A percentile compares a stretch with the other conserved stretches of the same genome.
Evolutionary conservation across 2,113 vertebrate genomes (phyloP).

Genomic region (Acanthisitta chloris): DNA sequence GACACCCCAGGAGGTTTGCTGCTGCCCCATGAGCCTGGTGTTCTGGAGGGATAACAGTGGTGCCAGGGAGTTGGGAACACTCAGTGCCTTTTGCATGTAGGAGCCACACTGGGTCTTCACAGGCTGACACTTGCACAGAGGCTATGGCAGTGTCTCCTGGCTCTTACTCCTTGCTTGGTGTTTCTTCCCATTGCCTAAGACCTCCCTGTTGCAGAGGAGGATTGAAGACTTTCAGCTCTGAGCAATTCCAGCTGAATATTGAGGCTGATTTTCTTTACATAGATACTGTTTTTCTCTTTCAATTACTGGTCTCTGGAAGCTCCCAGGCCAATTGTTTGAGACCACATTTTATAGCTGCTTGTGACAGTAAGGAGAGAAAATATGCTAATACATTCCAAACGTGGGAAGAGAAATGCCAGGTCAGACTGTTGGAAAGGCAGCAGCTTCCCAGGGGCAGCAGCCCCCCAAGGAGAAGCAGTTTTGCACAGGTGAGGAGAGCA

Average conservation of each 20-base stretch:
- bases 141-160: background rate
- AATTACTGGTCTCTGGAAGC: background rate
- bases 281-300: background rate
- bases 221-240: background rate
- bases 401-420: background rate
- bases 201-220: background rate
- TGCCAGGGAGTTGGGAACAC: background rate
- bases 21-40: accelerated
- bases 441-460: background rate
- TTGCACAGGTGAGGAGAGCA: background rate
- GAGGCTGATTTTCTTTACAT: constrained; percentile 15
- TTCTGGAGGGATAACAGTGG: background rate
- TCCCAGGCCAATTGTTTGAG: constrained; percentile 42
- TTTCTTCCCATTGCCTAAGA: background rate
- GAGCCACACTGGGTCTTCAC: background rate
- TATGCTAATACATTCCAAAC: background rate
- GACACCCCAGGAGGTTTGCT: background rate
- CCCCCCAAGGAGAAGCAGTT: background rate
- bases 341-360: constrained; percentile 1
- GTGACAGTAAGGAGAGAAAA: constrained; percentile 32
- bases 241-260: background rate
- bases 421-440: background rate
- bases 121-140: background rate
- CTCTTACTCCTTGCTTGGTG: background rate
- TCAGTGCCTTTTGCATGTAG: accelerated